Evolutionary conservation across 2,797 vertebrate genomes (phyloP).

Genomic region (Tenualosa ilisha): DNA sequence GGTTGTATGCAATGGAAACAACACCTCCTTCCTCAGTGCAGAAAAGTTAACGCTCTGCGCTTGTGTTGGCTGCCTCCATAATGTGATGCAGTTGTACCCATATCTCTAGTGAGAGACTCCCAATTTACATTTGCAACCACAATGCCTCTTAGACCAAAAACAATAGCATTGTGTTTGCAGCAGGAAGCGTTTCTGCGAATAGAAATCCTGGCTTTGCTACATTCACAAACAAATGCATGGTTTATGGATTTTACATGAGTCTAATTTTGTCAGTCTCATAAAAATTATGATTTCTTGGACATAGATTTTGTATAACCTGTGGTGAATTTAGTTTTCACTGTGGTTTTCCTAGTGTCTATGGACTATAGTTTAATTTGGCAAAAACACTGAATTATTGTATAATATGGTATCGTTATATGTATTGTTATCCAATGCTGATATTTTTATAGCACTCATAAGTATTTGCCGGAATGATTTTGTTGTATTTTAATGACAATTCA

Average conservation of each 20-base stretch:
- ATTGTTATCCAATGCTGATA: too few relatives aligned
- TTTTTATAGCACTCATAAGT: too few relatives aligned
- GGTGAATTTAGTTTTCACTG: too few relatives aligned
- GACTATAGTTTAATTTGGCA: neutral
- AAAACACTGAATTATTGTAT: neutral
- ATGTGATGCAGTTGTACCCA: conserved; percentile 8
- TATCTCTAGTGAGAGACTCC: neutral
- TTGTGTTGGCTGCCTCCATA: neutral
- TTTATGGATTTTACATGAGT: neutral
- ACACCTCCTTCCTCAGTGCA: neutral
- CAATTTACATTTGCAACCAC: conserved; percentile 17
- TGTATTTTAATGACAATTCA: too few relatives aligned
- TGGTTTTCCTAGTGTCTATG: too few relatives aligned
- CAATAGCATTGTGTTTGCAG: conserved; percentile 19
- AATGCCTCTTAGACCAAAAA: conserved; percentile 7
- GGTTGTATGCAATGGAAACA: neutral
- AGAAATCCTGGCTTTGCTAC: neutral
- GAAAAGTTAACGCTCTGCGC: neutral
- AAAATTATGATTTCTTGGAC: neutral
- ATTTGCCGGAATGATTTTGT: too few relatives aligned
- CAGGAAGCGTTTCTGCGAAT: neutral
- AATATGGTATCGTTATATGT: too few relatives aligned
- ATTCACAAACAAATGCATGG: neutral
- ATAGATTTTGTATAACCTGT: neutral
- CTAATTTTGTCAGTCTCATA: neutral